These are phyloP conservation scores for Odontomyia ornata DNA, from an alignment of 2,888 invertebrate genomes.

Conservation along the genomic window DNA sequence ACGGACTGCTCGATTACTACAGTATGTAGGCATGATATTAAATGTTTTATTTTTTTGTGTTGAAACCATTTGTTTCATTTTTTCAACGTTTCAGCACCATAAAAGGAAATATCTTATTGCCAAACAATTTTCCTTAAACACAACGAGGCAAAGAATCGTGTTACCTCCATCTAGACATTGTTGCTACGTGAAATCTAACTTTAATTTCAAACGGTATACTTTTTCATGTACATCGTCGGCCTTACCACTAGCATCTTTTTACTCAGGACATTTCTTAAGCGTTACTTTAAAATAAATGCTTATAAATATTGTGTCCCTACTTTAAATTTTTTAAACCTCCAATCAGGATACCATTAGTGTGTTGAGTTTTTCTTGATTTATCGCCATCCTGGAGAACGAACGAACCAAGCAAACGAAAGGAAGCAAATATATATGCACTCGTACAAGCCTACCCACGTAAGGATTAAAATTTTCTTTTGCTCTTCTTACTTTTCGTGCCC, in stretches of 20 bases:
- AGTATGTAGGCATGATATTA: too few species aligned
- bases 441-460: not conserved
- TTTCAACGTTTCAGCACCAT: not conserved
- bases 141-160: not conserved
- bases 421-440: too few species aligned
- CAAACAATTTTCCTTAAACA: not conserved
- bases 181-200: not conserved
- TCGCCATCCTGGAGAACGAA: not conserved
- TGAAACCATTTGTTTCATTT: too few species aligned
- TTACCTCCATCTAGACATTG: not conserved
- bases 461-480: not conserved
- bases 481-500: not conserved
- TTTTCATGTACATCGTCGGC: not conserved
- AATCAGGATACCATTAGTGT: slow-evolving; percentile 33
- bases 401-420: too few species aligned
- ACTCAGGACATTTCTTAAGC: not conserved
- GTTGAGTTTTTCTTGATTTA: slow-evolving; percentile 32
- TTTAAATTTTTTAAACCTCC: slow-evolving; percentile 31
- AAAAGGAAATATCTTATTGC: not conserved
- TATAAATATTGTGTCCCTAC: slow-evolving; percentile 12
- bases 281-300: slow-evolving; percentile 36
- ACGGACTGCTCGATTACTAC: too few species aligned
- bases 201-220: not conserved
- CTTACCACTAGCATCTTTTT: not conserved
- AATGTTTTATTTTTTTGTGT: too few species aligned